Evolutionary conservation across 1,140 invertebrate genomes (phyloP), one percentile per base, ranked within the genome.

Genomic region (Ericerus pela): DNA sequence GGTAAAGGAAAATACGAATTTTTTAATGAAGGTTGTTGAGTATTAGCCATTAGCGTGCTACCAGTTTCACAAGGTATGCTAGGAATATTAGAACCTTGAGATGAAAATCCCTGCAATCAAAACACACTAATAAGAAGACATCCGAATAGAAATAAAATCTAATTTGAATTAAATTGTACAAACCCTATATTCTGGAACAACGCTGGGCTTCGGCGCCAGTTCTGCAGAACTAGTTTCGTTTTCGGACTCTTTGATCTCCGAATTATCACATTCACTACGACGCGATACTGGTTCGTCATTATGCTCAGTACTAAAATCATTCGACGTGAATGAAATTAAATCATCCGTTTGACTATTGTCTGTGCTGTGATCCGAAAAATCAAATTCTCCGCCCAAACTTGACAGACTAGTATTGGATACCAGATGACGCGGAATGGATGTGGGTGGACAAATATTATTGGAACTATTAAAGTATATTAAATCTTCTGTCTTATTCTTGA

Each of bases 51-150:
- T 10, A 24, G 41, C 10, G 16, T 53, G 41, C 57, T 53, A 3
- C 80, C 81, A 4, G 81, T 82, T 54, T 76, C 80, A 66, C 81
- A 84, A 5, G 81, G 81, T 64, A 84, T 83, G 24, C 76, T 82
- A 11, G 79, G 80, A 67, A 84, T 83, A 58, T 77, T 74, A 60
- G 76, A 75, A 47, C 77, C 77, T 66, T 80, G 78, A 56, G 74
- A 75, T 3, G 80, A 80, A 63, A 84, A 82, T 1, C 80, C 80
- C 41, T 79, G 73, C 65, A 81, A 82, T 67, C 20, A 47, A 4
- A 47, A 22, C 14, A 20, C 26, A 47, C 3, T 6, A 22, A 47
- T 47, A 2, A 24, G 6, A 6, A 18, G 16, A 16, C 20, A 41
- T 41, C n/a, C 20, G 20, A 33, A 33, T 16, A 6, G 14, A 14